Evolutionary conservation across 2,797 vertebrate species (phyloP), one percentile per base, ranked within the genome.

Genomic region (Peromyscus nudipes): DNA sequence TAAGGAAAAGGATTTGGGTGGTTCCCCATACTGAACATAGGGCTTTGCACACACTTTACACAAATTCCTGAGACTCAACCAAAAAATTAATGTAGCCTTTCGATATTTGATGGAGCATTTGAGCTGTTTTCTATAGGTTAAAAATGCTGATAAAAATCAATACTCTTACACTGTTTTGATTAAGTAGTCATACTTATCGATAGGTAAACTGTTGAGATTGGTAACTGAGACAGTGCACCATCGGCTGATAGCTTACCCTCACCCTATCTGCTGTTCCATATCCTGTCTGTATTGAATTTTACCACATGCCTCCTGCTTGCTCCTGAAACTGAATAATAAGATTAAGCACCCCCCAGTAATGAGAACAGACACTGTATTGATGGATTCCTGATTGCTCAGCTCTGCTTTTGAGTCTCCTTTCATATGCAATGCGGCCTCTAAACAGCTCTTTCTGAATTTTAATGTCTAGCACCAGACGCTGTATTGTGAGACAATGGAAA

Each of bases 301-400:
- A 84, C 79, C 75, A 60, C 29, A 67, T 64, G 82, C 10, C 73
- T 96, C 76, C 82, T 89, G 73, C 89, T 94, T 57, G 91, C 52
- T 96, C 84, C 75, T 21, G 52, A 96, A 97, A 94, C 79, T 95
- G 85, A 97, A 92, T 96, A 97, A 97, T 91, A 87, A 96, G 86
- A 94, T 97, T 96, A 96, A 96, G 55, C 75, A 76, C 88, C 76
- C 95, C 85, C 55, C 13, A 92, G 40, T 96, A 97, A 96, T 90
- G 91, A 96, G 96, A 96, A 64, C 76, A 96, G 95, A 93, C 62
- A 65, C 57, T 52, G 2, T 97, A 96, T 96, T 89, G 96, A 97
- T 77, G 86, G 71, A 95, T 96, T 97, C 95, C 87, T 90, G 89
- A 90, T 96, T 79, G 80, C 86, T 96, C 65, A 75, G 83, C 37